phyloP scores from a whole-genome alignment of 2,113 vertebrate species.

The Mustelus asterias region DNA sequence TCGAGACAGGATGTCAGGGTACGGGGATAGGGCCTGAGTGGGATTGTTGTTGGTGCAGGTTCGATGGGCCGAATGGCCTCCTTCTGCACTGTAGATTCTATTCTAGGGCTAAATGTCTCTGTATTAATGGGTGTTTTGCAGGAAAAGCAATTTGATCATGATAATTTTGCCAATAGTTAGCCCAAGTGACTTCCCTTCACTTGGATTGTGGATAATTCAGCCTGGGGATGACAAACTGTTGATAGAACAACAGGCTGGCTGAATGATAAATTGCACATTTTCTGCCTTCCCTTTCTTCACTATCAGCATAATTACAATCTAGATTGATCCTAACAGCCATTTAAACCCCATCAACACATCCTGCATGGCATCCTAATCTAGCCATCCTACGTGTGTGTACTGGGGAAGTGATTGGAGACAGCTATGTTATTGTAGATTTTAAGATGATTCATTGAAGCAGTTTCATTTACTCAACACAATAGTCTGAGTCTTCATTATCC shows the following conservation, averaged over 20 bases:
- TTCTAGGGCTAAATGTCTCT: too few species aligned
- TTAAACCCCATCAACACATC: not conserved
- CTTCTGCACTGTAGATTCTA: too few species aligned
- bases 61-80: too few species aligned
- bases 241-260: not conserved
- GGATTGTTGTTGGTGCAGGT: too few species aligned
- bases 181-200: not conserved
- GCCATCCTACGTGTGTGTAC: too few species aligned
- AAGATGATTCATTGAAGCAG: not conserved
- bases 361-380: not conserved
- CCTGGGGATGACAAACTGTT: not conserved
- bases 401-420: not conserved
- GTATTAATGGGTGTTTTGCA: not conserved
- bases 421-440: not conserved
- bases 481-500: not conserved
- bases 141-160: not conserved
- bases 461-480: not conserved
- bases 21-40: too few species aligned
- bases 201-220: not conserved
- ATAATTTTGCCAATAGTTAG: constrained; percentile 15
- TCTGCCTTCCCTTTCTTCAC: not conserved
- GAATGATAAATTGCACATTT: constrained; percentile 2
- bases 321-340: not conserved
- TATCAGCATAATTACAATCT: not conserved
- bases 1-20: not conserved